Conservation (phyloP, 2,888 invertebrate species). For the Leptogaster cylindrica region DNA sequence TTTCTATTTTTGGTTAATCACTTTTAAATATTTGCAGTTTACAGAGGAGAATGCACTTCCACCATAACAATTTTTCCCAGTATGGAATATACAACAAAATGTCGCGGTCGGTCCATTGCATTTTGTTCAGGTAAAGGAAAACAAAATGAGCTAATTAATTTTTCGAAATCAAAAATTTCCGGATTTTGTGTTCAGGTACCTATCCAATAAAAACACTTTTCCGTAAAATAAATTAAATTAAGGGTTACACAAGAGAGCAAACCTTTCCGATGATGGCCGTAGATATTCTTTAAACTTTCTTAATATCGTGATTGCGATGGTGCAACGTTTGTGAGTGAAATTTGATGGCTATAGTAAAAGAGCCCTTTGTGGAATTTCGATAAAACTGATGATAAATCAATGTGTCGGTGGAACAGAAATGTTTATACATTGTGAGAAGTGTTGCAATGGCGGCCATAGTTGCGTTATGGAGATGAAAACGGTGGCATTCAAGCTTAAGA, state of each 20-base stretch:
- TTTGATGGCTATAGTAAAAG: background rate
- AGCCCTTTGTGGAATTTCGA: constrained; percentile 1
- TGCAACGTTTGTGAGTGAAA: background rate
- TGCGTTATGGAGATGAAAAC: background rate
- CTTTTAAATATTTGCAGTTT: too few species aligned
- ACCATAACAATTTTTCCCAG: too few species aligned
- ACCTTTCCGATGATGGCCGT: background rate
- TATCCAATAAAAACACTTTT: background rate
- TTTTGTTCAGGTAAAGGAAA: too few species aligned
- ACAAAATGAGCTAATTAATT: background rate
- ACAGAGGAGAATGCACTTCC: too few species aligned
- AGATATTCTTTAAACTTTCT: background rate
- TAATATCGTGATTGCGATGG: background rate
- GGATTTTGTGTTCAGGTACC: background rate
- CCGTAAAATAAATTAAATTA: too few species aligned
- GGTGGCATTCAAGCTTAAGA: background rate
- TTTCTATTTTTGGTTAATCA: too few species aligned
- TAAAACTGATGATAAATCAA: background rate
- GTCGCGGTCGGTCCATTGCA: too few species aligned
- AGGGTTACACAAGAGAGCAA: background rate
- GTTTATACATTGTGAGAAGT: background rate
- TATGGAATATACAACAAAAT: too few species aligned
- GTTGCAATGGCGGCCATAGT: constrained; percentile 3
- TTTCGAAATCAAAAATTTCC: too few species aligned
- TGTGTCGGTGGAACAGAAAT: background rate